Percentiles rank a stretch among this genome's conserved stretches.
These are phyloP conservation scores for Salvelinus fontinalis DNA, from an alignment of 2,113 vertebrate species.

Conservation along the genomic window DNA sequence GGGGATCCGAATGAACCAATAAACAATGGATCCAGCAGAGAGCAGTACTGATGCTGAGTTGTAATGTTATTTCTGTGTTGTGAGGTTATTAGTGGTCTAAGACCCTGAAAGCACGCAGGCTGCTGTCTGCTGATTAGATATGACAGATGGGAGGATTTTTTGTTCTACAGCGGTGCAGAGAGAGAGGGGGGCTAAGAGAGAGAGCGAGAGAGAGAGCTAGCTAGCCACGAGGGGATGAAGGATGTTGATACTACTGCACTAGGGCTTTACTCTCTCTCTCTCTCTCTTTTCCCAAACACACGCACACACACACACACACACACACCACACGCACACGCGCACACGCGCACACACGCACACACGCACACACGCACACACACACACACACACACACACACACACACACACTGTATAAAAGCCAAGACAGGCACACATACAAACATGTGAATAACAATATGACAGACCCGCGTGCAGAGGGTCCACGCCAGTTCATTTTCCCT, in stretches of 20 bases:
- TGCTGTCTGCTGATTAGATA: conserved; percentile 63
- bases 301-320: too few relatives aligned
- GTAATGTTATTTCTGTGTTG: not conserved
- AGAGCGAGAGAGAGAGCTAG: conserved; percentile 12
- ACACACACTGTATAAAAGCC: not conserved
- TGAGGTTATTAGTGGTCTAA: conserved; percentile 17
- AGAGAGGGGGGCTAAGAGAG: conserved; percentile 23
- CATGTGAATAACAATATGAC: not conserved
- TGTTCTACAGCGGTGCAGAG: conserved; percentile 50
- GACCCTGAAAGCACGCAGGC: conserved; percentile 56
- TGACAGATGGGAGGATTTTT: conserved; percentile 69
- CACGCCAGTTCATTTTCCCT: too few relatives aligned
- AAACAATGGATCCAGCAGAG: not conserved
- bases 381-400: conserved; percentile 7
- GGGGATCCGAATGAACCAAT: too few relatives aligned
- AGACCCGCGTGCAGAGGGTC: too few relatives aligned
- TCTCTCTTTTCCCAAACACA: not conserved
- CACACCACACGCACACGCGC: not conserved
- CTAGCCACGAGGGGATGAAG: too few relatives aligned
- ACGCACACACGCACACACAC: conserved; percentile 2
- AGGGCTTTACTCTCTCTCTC: conserved; percentile 25
- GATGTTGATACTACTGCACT: conserved; percentile 30
- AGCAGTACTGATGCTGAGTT: not conserved
- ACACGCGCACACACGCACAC: conserved; percentile 6
- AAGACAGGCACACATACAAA: conserved; percentile 12